Evolutionary conservation across 1,140 invertebrate genomes (phyloP).

Genomic region (Ctenoplectra terminalis): DNA sequence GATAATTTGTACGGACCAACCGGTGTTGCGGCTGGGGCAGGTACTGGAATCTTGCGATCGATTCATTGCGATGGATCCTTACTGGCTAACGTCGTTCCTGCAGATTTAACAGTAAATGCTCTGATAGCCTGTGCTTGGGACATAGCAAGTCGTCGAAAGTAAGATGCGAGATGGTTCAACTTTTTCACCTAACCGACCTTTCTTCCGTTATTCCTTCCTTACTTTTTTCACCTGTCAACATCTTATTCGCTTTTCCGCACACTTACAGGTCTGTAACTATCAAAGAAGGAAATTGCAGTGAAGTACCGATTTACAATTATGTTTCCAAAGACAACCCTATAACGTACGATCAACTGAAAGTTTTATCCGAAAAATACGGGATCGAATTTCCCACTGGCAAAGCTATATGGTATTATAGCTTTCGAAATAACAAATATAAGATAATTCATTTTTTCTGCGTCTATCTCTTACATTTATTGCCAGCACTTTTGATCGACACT

Average conservation of each 20-base stretch:
- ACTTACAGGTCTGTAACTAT: neutral
- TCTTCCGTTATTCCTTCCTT: neutral
- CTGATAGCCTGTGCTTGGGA: slow-evolving; percentile 91
- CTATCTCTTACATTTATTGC: slow-evolving; percentile 85
- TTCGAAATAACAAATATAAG: slow-evolving; percentile 82
- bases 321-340: slow-evolving; percentile 80
- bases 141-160: slow-evolving; percentile 81
- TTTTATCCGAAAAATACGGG: slow-evolving; percentile 78
- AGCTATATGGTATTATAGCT: slow-evolving; percentile 84
- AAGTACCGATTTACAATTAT: slow-evolving; percentile 82
- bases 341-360: slow-evolving; percentile 79
- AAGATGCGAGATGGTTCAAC: neutral
- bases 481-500: slow-evolving; percentile 87
- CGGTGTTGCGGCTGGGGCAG: slow-evolving; percentile 88
- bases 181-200: neutral
- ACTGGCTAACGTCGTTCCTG: slow-evolving; percentile 92
- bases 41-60: slow-evolving; percentile 89
- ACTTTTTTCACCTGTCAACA: neutral
- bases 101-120: slow-evolving; percentile 91
- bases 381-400: slow-evolving; percentile 75
- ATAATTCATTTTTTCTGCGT: slow-evolving; percentile 82
- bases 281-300: neutral
- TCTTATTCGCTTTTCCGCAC: neutral
- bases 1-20: slow-evolving; percentile 97
- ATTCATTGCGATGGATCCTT: slow-evolving; percentile 85